A percentile compares a stretch with the other conserved stretches of the same genome.
Conservation (phyloP, 2,797 vertebrate genomes). For the Pseudomugil tenellus region DNA sequence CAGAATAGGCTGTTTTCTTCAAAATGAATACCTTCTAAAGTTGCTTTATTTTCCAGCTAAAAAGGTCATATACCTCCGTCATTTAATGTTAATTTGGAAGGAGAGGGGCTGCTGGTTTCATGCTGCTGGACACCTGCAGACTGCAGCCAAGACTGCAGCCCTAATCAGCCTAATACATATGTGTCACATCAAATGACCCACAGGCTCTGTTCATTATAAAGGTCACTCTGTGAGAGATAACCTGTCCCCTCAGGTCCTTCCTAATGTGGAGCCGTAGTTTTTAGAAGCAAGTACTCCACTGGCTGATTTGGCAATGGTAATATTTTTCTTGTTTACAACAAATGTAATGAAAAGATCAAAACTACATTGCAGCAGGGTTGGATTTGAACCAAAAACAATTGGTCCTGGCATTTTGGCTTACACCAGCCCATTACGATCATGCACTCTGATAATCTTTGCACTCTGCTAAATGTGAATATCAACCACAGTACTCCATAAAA, state of each 20-base stretch:
- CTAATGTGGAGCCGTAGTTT: conserved; percentile 76
- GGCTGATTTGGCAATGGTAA: conserved; percentile 15
- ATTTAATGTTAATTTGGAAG: conserved; percentile 81
- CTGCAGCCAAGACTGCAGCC: conserved; percentile 66
- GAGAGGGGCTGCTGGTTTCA: conserved; percentile 70
- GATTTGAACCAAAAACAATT: no score
- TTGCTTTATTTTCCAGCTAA: conserved; percentile 62
- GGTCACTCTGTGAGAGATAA: conserved; percentile 82
- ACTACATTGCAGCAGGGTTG: not conserved
- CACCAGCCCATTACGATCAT: not conserved
- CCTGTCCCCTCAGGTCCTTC: conserved; percentile 76
- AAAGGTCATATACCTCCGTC: conserved; percentile 82
- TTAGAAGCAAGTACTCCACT: conserved; percentile 42
- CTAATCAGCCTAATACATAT: conserved; percentile 87
- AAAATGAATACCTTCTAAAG: conserved; percentile 39
- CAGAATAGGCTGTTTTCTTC: conserved; percentile 23
- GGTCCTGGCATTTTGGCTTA: no score
- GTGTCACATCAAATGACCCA: conserved; percentile 85
- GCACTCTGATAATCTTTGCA: not conserved
- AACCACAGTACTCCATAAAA: no score
- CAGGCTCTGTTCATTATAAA: conserved; percentile 81
- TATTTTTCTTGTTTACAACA: not conserved
- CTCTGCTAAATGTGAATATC: no score
- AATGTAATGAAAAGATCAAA: not conserved
- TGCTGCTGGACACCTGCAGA: conserved; percentile 77